These are phyloP conservation scores for Muricea muricata DNA, from an alignment of 92 coral and sea anemone genomes.

Conservation along the genomic window DNA sequence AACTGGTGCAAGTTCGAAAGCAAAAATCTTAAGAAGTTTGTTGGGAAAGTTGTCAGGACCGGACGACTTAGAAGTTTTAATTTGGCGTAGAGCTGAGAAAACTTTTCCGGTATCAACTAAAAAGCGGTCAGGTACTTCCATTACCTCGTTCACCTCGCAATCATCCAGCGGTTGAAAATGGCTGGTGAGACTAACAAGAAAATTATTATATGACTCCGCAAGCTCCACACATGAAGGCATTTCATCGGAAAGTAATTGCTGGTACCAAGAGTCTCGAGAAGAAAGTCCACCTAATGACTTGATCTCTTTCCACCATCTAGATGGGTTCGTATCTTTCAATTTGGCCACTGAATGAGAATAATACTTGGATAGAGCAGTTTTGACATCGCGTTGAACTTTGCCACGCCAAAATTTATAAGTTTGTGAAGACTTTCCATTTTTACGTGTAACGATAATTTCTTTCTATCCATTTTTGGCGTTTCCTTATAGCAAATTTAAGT, in stretches of 20 bases:
- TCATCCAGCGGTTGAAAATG: conserved; percentile 17
- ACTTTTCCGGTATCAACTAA: conserved; percentile 7
- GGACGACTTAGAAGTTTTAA: conserved; percentile 27
- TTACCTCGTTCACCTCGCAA: conserved; percentile 23
- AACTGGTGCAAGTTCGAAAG: conserved; percentile 1
- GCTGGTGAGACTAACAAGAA: background rate
- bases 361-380: background rate
- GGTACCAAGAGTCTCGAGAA: background rate
- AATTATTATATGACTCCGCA: too few relatives aligned
- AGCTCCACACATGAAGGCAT: too few relatives aligned
- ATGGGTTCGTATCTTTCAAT: background rate
- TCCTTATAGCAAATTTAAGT: background rate
- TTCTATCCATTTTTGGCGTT: conserved; percentile 20
- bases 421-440: conserved; percentile 25
- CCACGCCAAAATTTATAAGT: background rate
- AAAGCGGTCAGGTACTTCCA: background rate
- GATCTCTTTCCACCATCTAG: background rate
- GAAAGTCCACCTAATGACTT: background rate
- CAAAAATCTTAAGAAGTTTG: background rate
- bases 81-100: conserved; percentile 10
- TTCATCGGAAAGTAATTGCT: too few relatives aligned
- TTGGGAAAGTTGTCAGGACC: too few relatives aligned
- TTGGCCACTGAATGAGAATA: too few relatives aligned
- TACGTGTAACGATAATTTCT: too few relatives aligned
- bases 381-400: background rate